Base-by-base conservation (phyloP, 2,113 vertebrate genomes). In the Sphaerodactylus townsendi region DNA sequence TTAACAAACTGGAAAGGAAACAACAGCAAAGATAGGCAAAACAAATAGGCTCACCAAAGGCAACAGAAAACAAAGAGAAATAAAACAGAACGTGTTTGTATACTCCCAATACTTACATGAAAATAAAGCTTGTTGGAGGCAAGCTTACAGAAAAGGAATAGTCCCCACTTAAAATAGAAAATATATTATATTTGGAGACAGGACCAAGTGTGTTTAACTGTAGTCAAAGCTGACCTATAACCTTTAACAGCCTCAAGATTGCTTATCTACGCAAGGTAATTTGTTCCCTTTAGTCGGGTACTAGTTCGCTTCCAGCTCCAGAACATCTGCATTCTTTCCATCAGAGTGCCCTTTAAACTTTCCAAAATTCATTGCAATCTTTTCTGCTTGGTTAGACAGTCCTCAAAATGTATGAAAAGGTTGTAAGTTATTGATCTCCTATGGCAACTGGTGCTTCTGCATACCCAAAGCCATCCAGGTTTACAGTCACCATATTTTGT, bases 401-500 rank as follows among this genome's bases (percentile, higher is more conserved):
- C 39, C 4, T 23, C 35, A 14, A 82, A 59, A 56, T 30, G 5
- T n/a, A 56, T 37, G 30, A 35, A 53, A 76, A 65, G 39, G 19
- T 44, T 64, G 35, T 46, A 62, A 66, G 1, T 90, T 85, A 41
- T 41, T 68, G 48, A 91, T 87, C 28, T 82, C 48, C 33, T 68
- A 33, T 44, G 33, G 13, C 28, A 76, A 25, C 44, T 68, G 23
- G 13, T 11, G 21, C 76, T 28, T 74, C 70, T 84, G 48, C 35
- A 77, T 56, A 37, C 3, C 75, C 75, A 73, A 89, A 76, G 70
- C 10, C 1, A 30, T 53, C 30, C 71, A 76, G 28, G 76, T 77
- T 83, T 81, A 59, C 53, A 89, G 39, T 37, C 86, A 48, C 25
- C 62, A 13, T 13, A 25, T 88, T 64, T 84, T 87, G 53, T 0